Base-by-base conservation (phyloP, 2,797 vertebrate species). In the Pipistrellus pygmaeus region DNA sequence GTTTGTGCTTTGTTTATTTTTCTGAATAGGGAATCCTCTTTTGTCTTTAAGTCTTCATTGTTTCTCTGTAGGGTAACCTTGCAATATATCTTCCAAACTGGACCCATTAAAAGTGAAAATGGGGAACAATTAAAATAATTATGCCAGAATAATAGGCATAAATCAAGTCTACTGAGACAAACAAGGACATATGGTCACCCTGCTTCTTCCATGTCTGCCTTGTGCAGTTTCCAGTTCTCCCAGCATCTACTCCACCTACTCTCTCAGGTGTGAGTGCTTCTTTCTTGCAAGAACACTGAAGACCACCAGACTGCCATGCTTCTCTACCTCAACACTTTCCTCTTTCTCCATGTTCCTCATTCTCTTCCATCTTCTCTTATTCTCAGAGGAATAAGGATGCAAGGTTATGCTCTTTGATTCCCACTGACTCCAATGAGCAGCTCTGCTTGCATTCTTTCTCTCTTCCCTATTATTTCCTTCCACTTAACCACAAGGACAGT, bases 11-110 rank as follows among this genome's bases (percentile, higher is more conserved):
- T 71, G 14, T 41, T 55, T 89, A 20, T 64, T 77, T 93, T 71
- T 82, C 32, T n/a, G n/a, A 53, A 48, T 25, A 91, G 35, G 41
- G 55, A 71, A 77, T 71, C 7, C n/a, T 73, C 10, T 62, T 48
- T 94, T 77, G 53, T 68, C 41, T 92, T 73, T 60, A 38, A 64
- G 72, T 76, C 46, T 35, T 84, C 9, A 4, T 25, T 62, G 21
- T n/a, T 91, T 84, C 35, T 86, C 75, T 94, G 18, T 69, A 44
- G 86, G 30, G 41, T 72, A 46, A 84, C 21, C 27, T 48, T 68
- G 57, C 2, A 62, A 44, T 32, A 17, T 53, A 35, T 62, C 46
- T 71, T 88, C 51, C 53, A 53, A 76, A 46, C 0, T 55, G 51
- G 62, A 66, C 60, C 8, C 7, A 87, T 30, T 55, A 64, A 81